Evolutionary conservation across 1,140 invertebrate genomes (phyloP), one percentile per base, ranked within the genome.

Genomic region (Euwallacea similis): DNA sequence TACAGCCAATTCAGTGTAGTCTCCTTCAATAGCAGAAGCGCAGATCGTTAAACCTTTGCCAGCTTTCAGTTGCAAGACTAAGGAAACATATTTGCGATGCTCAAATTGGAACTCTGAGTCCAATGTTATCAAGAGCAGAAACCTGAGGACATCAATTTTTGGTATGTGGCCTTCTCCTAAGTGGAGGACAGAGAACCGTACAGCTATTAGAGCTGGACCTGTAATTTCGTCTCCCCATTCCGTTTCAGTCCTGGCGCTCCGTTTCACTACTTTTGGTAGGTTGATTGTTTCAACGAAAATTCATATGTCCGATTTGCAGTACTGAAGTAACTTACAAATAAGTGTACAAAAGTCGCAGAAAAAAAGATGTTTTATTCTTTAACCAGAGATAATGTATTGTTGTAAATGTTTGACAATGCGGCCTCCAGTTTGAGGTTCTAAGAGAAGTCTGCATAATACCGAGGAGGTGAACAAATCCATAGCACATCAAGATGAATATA

Each of bases 401-500:
- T 33, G 21, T n/a, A n/a, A n/a, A n/a, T n/a, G 98, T 87, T 99
- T 93, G 47, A 90, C 92, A 99, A 72, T 97, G 87, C 1, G 98
- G 98, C 76, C 98, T 87, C 98, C 98, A 99, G 82, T 96, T 98
- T 0, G 98, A 98, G 9, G 97, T 97, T 75, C 95, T 89, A 6
- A 97, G 84, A 2, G 99, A 83, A 0, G 96, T 98, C 84, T 99
- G 98, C 8, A 99, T 85, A 59, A 96, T 96, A 82, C 98, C 99
- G 2, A 98, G 97, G 68, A 99, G 86, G 82, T 99, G 99, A 0
- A 99, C 96, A 83, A 99, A 99, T 47, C 97, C 96, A 82, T 99
- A 99, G 83, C 98, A 99, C 97, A 99, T 99, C 43, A 99, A 87
- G 87, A 99, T 99, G 86, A 99, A 99, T 95, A 97, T 97, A 58